Evolutionary conservation across 2,797 vertebrate genomes (phyloP).

Genomic region (Ara ararauna): DNA sequence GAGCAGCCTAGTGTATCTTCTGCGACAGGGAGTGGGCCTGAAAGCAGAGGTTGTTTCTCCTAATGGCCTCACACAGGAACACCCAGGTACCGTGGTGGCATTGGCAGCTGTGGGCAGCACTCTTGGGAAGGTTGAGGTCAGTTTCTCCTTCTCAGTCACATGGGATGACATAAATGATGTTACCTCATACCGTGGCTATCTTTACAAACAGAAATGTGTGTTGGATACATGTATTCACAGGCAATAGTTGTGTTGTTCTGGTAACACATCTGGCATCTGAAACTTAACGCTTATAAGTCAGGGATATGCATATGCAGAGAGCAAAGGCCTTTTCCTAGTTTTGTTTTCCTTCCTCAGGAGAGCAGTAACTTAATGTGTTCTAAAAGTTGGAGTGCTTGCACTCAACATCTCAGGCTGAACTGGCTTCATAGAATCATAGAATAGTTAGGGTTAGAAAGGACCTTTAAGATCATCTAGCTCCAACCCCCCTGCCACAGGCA

Average conservation of each 20-base stretch:
- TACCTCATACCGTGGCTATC: background rate
- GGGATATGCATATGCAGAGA: background rate
- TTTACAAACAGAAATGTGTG: background rate
- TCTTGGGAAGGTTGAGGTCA: background rate
- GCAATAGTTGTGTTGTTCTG: background rate
- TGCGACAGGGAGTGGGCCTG: background rate
- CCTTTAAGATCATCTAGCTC: no score
- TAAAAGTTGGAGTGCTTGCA: background rate
- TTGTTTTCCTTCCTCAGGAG: background rate
- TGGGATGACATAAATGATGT: background rate
- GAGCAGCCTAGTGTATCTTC: background rate
- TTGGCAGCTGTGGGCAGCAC: background rate
- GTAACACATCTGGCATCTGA: background rate
- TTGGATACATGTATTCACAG: fast-evolving
- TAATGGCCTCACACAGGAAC: background rate
- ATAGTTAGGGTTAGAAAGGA: no score
- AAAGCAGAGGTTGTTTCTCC: background rate
- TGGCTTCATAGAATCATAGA: background rate
- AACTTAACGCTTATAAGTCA: background rate
- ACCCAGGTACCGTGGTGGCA: no score
- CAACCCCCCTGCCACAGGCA: no score
- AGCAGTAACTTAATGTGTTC: background rate
- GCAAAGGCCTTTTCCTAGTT: background rate
- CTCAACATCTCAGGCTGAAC: background rate
- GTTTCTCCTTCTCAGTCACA: background rate